Evolutionary conservation across 2,113 vertebrate genomes (phyloP), one percentile per base, ranked within the genome.

Genomic region (Scalopus aquaticus): DNA sequence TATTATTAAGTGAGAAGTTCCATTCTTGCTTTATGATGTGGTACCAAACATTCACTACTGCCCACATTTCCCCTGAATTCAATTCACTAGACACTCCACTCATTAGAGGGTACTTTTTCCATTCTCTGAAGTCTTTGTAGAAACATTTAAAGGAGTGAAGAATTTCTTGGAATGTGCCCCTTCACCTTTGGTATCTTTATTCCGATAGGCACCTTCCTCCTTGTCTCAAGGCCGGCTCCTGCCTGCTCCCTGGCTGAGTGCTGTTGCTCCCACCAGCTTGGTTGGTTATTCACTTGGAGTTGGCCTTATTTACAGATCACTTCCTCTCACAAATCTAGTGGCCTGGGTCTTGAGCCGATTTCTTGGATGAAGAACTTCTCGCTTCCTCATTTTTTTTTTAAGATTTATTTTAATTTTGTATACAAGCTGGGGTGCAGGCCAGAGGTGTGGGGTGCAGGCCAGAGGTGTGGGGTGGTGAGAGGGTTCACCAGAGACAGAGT

Each of bases 241-340:
- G 1, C 35, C 16, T 0, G 5, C 37, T 30, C 22, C 42, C 22
- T 13, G 49, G 44, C 7, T n/a, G 62, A 35, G 5, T 0, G 15
- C 54, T 32, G 19, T 4, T 30, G 9, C 0, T 30, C 69, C 44
- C 11, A 11, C 9, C 2, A 1, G 35, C 62, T 35, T 16, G 46
- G 67, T 13, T 13, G 11, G 17, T 2, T 88, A 62, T 32, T 77
- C 16, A 35, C 51, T 85, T 62, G 72, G 32, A 77, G 2, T 16
- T 73, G 73, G 12, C 19, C 44, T 90, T 91, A 37, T 60, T 17
- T 72, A 77, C 12, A 15, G 3, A 7, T 58, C 37, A 62, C 4
- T 30, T 9, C 90, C 44, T 9, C 26, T 72, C n/a, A 81, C 19
- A 91, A 37, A 69, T 56, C 37, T 74, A 32, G 39, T 26, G 26